Base-by-base conservation (phyloP, 2,888 invertebrate species). In the Axea sp. region DNA sequence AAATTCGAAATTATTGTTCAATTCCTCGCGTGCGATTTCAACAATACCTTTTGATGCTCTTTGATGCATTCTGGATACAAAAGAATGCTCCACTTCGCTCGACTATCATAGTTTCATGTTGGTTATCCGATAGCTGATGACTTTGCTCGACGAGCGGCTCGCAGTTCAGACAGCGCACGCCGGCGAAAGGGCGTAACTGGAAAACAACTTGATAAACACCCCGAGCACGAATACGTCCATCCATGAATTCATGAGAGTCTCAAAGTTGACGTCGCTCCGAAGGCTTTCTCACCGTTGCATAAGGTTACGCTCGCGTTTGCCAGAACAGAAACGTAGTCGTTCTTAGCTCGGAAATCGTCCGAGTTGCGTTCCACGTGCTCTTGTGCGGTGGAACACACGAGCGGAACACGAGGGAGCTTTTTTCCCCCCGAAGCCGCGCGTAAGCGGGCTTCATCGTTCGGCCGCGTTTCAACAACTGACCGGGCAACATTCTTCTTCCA, bases 191-290 rank as follows among this genome's bases (percentile, higher is more conserved):
- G 77, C 78, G 78, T 77, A 81, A 80, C 78, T 80, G 76, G 80
- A 80, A 81, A 83, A 82, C 80, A 79, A 78, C 77, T 80, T 82
- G 83, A 83, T 80, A 82, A 83, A 83, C 83, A 83, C 82, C 82
- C 79, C 79, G 76, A 78, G 79, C 47, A 55, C 78, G 80, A 77
- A 78, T 78, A 80, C 80, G 81, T 80, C 71, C 71, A 80, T 82
- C 79, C 81, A 82, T 83, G 79, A 80, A 83, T 83, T 83, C 83
- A 82, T 83, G 80, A 82, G 78, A 78, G 67, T 73, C 77, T 60
- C 71, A 57, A 45, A 51, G 60, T 62, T 47, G 45, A 60, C 47
- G 45, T 47, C 17, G 24, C 19, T 39, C 47, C 33, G 55, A 41
- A 71, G 45, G 53, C 53, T 69, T 69, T 69, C 60, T 35, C 53